Evolutionary conservation across 2,888 invertebrate species (phyloP), one percentile per base, ranked within the genome.

Genomic region (Drosophila prolongata): DNA sequence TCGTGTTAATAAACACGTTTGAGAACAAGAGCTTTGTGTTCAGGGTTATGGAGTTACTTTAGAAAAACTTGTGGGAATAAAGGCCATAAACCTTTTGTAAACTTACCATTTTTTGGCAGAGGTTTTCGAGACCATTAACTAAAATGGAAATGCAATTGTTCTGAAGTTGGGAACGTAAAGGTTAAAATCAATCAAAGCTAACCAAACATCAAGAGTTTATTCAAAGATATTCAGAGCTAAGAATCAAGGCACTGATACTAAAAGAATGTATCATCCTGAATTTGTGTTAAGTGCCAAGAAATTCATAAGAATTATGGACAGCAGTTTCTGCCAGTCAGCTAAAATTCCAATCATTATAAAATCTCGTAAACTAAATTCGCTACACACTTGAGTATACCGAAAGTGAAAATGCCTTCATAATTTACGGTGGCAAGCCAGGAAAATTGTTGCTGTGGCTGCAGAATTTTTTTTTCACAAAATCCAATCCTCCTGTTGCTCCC

Each of bases 401-500:
- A 16, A 6, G 16, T 19, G 59, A 49, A 62, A 49, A 49, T 62
- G 14, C 16, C 67, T 30, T 47, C 16, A 54, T 66, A 46, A 47
- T 67, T 49, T 66, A 14, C 38, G 38, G 16, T 38, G 35, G 11
- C n/a, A 40, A 16, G 68, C 46, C 34, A 11, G 37, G 19, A 60
- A 65, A 53, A 46, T 24, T 38, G 42, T n/a, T 14, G 40, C 24
- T 55, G 50, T 44, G 52, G 19, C 35, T 55, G n/a, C 44, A 3
- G 34, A 14, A 46, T 38, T 40, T 35, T 10, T 10, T n/a, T 46
- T 6, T 16, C 11, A 42, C 34, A 46, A 24, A 38, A 10, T 13
- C 16, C 58, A 44, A 50, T 16, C 16, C 59, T 44, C 43, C 43
- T 55, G 50, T 60, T 60, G 40, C 60, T 43, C 64, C 38, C 42